Evolutionary conservation across 2,888 invertebrate genomes (phyloP).

Genomic region (Yponomeuta plumbellus): DNA sequence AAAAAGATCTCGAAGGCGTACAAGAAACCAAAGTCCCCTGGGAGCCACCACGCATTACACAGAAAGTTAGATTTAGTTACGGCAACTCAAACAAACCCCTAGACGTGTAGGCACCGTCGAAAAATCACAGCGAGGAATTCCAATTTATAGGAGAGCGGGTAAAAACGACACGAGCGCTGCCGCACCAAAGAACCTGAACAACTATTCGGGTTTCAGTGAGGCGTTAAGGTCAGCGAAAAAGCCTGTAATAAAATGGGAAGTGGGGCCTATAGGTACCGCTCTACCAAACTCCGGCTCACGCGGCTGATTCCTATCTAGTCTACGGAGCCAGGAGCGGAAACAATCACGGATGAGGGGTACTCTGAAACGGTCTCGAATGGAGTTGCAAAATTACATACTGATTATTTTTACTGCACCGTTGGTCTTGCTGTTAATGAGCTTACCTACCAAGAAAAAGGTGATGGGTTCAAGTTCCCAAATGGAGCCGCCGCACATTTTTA

Average conservation of each 20-base stretch:
- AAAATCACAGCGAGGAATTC: slow-evolving; percentile 15
- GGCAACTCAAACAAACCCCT: slow-evolving; percentile 1
- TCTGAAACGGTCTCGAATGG: background rate
- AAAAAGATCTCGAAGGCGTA: background rate
- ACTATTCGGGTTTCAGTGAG: slow-evolving; percentile 30
- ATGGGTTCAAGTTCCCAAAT: too few species aligned
- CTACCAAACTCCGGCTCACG: slow-evolving; percentile 22
- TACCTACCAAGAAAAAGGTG: too few species aligned
- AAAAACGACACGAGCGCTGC: slow-evolving; percentile 15
- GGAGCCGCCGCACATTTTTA: too few species aligned
- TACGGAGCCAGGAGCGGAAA: background rate
- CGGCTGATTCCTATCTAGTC: background rate
- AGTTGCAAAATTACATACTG: background rate
- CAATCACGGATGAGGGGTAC: background rate
- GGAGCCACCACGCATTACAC: background rate
- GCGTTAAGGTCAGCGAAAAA: slow-evolving; percentile 40
- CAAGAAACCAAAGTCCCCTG: background rate
- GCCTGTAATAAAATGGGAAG: slow-evolving; percentile 33
- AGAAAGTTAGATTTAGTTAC: slow-evolving; percentile 5
- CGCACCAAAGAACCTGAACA: slow-evolving; percentile 22
- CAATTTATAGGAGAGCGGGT: slow-evolving; percentile 17
- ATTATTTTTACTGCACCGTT: too few species aligned
- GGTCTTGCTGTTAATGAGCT: too few species aligned
- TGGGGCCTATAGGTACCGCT: slow-evolving; percentile 29
- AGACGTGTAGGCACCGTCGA: background rate